Evolutionary conservation across 1,140 invertebrate species (phyloP).

Genomic region (Sitophilus oryzae): DNA sequence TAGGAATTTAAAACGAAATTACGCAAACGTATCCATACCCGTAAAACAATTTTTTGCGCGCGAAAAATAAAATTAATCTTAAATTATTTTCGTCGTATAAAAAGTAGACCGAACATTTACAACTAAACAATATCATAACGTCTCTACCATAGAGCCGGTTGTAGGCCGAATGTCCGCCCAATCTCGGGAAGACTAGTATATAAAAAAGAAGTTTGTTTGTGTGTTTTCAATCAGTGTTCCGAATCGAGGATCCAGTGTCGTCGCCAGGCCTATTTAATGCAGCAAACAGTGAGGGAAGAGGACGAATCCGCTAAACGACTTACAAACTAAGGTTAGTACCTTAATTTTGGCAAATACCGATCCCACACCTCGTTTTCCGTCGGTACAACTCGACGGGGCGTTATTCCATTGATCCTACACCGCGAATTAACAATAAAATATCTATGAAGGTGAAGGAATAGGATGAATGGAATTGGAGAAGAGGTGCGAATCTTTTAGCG

Average conservation of each 20-base stretch:
- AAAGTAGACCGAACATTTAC: conserved; percentile 24
- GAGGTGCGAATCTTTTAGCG: conserved; percentile 38
- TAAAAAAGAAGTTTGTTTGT: conserved; percentile 33
- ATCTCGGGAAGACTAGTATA: conserved; percentile 32
- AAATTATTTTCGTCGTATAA: conserved; percentile 6
- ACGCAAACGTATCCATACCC: background rate
- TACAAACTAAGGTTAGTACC: conserved; percentile 31
- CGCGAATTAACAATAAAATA: background rate
- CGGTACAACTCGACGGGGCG: background rate
- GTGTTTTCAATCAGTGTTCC: conserved; percentile 36
- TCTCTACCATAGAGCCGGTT: conserved; percentile 38
- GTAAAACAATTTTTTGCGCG: conserved; percentile 13
- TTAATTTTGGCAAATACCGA: conserved; percentile 16
- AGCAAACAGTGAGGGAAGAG: conserved; percentile 47
- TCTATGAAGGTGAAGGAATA: background rate
- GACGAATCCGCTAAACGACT: conserved; percentile 30
- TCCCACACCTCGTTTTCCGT: conserved; percentile 1
- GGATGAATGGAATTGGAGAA: background rate
- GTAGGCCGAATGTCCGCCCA: conserved; percentile 35
- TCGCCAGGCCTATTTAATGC: conserved; percentile 46
- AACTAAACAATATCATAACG: conserved; percentile 38
- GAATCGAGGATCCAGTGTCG: conserved; percentile 43
- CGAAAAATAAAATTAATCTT: conserved; percentile 17
- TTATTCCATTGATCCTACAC: conserved; percentile 1
- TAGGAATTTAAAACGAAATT: conserved; percentile 25